Conservation (phyloP, 1,140 invertebrate species). For the Trichonephila clavipes region DNA sequence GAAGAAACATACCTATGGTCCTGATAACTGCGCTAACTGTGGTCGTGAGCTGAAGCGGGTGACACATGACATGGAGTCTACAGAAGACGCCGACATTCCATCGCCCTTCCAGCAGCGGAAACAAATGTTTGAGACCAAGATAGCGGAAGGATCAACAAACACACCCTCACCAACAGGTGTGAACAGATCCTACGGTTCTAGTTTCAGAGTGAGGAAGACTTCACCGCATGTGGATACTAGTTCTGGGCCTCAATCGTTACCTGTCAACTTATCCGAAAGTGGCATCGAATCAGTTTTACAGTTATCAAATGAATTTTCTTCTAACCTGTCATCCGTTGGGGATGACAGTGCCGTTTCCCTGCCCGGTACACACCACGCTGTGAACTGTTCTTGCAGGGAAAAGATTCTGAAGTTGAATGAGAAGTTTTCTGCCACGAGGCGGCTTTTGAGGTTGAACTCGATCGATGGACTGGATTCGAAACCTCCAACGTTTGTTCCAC, state of each 20-base stretch:
- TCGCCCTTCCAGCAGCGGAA: slow-evolving; percentile 42
- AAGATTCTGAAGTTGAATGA: slow-evolving; percentile 26
- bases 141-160: background rate
- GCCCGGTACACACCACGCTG: background rate
- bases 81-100: background rate
- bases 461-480: slow-evolving; percentile 44
- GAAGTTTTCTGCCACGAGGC: slow-evolving; percentile 21
- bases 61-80: background rate
- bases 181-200: background rate
- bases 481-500: slow-evolving; percentile 58
- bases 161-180: background rate
- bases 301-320: background rate
- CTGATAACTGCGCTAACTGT: slow-evolving; percentile 45
- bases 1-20: background rate
- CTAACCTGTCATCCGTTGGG: background rate
- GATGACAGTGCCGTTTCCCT: background rate
- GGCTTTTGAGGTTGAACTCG: slow-evolving; percentile 31
- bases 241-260: background rate
- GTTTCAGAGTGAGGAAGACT: background rate
- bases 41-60: background rate
- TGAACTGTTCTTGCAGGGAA: slow-evolving; percentile 39
- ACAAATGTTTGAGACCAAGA: slow-evolving; percentile 23
- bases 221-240: background rate
- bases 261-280: background rate
- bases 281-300: background rate